Evolutionary conservation across 1,140 invertebrate species (phyloP), one percentile per base, ranked within the genome.

Genomic region (Procambarus clarkii): DNA sequence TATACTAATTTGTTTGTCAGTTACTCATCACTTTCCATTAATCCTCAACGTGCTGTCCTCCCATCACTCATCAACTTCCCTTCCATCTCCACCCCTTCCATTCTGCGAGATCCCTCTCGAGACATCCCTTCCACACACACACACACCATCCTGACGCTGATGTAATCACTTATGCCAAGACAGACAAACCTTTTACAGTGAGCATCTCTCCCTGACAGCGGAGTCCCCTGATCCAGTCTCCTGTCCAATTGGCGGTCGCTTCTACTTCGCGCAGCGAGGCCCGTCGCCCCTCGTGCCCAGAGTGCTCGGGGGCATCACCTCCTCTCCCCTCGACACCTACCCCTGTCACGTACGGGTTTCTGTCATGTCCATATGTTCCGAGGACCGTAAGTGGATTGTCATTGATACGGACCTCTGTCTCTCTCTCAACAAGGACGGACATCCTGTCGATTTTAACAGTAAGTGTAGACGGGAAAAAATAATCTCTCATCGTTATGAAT

Each of bases 231-330:
- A 98, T 0, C 97, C 98, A 3, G 97, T 99, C 81, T 71, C 87
- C 21, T 89, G 77, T 48, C 77, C 77, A 11, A 24, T 91, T 80
- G 69, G 82, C 45, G 80, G 79, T 24, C 60, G 82, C 94, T 99
- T 98, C 93, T 97, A 97, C 94, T 99, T 99, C 94, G 96, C 96
- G 0, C 98, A 99, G 95, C 96, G 95, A 93, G 98, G 98, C 54
- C 98, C 98, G 92, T 96, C 98, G 76, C 96, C 95, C 24, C 99
- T 99, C 18, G 21, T 79, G 18, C 95, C 95, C 0, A 93, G 95
- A 84, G 95, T 96, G 77, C 92, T 94, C 71, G 94, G 95, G 13
- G 96, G 96, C 85, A 95, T 96, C 5, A 96, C 96, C 1, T 94
- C 95, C 54, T 94, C 94, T 54, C 96, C 96, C 5, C 93, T 96